These are phyloP conservation scores for Tribolium madens DNA, from an alignment of 1,140 invertebrate genomes.

Conservation along the genomic window DNA sequence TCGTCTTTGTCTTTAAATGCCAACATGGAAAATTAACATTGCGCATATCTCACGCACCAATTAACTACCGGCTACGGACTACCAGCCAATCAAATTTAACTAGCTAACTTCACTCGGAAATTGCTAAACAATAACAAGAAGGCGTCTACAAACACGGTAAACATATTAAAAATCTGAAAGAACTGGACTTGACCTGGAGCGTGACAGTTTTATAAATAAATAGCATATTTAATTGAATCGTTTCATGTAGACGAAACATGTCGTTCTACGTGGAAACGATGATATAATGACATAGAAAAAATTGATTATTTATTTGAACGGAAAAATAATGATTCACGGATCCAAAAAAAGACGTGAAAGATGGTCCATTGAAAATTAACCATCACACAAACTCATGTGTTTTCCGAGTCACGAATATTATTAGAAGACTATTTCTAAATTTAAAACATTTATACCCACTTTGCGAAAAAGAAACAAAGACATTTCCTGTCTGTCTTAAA, in stretches of 20 bases:
- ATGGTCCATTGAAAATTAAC: slow-evolving; percentile 22
- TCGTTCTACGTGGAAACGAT: background rate
- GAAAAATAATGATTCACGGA: slow-evolving; percentile 10
- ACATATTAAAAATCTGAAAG: slow-evolving; percentile 10
- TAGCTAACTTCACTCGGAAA: background rate
- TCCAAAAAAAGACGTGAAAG: slow-evolving; percentile 23
- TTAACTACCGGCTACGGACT: background rate
- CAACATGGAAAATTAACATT: slow-evolving; percentile 8
- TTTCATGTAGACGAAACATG: slow-evolving; percentile 12
- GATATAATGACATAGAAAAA: slow-evolving; percentile 7
- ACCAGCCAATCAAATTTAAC: background rate
- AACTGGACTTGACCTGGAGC: slow-evolving; percentile 8
- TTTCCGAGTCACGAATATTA: slow-evolving; percentile 15
- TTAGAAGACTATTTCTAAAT: slow-evolving; percentile 27
- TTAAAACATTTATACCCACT: slow-evolving; percentile 1
- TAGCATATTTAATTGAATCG: slow-evolving; percentile 5
- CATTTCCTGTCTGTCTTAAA: slow-evolving; percentile 19
- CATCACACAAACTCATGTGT: slow-evolving; percentile 2
- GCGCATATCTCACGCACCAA: slow-evolving; percentile 10
- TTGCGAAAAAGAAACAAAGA: slow-evolving; percentile 22
- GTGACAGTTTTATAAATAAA: slow-evolving; percentile 41
- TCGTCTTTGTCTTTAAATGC: slow-evolving; percentile 13
- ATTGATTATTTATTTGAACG: slow-evolving; percentile 1
- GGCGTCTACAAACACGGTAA: background rate
- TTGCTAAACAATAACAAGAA: background rate